Evolutionary conservation across 2,113 vertebrate species (phyloP).

Genomic region (Guaruba guarouba): DNA sequence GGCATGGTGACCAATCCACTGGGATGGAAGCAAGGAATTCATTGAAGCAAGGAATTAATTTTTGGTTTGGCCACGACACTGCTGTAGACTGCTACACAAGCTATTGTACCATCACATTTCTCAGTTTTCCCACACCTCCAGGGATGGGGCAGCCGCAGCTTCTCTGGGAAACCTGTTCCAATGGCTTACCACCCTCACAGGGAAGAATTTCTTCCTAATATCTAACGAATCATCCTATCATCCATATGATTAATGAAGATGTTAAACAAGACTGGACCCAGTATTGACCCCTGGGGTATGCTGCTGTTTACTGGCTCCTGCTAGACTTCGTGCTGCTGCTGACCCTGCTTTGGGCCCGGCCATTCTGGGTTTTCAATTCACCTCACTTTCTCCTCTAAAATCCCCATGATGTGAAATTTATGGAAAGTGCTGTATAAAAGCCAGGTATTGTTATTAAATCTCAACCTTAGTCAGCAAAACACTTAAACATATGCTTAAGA

Average conservation of each 20-base stretch:
- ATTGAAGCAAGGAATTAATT: not conserved
- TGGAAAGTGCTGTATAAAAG: not conserved
- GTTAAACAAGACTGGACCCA: not conserved
- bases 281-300: not conserved
- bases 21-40: not conserved
- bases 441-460: not conserved
- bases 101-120: not conserved
- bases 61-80: not conserved
- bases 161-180: not conserved
- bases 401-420: not conserved
- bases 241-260: not conserved
- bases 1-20: not conserved
- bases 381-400: not conserved
- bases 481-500: not conserved
- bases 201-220: not conserved
- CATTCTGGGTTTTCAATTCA: not conserved
- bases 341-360: not conserved
- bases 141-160: not conserved
- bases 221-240: not conserved
- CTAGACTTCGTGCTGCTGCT: not conserved
- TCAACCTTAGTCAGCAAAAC: not conserved
- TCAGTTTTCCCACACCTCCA: not conserved
- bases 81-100: not conserved
- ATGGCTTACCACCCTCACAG: not conserved
- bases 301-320: not conserved